A percentile compares a stretch with the other conserved stretches of the same genome.
These are phyloP conservation scores for Protonemura montana DNA, from an alignment of 2,888 invertebrate genomes.

Conservation along the genomic window DNA sequence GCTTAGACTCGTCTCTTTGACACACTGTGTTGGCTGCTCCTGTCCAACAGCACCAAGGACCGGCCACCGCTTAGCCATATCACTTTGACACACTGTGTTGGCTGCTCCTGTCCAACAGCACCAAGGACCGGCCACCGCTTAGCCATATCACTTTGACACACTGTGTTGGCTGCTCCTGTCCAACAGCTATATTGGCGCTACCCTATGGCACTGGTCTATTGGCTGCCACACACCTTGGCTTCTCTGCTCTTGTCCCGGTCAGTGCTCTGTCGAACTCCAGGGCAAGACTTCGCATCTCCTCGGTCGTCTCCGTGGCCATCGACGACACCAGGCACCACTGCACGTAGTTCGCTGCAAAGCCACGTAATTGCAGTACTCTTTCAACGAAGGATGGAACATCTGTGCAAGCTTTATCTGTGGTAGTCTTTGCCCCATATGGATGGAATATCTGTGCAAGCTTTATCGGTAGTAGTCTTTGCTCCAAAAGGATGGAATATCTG, in stretches of 20 bases:
- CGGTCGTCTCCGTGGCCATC: slow-evolving; percentile 64
- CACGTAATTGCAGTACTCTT: slow-evolving; percentile 35
- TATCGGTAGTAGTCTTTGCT: no score
- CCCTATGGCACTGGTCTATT: neutral
- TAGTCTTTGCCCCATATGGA: no score
- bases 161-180: no score
- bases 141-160: neutral
- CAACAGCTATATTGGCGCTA: no score
- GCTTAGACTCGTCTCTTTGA: neutral
- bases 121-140: neutral
- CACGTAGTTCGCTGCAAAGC: slow-evolving; percentile 69
- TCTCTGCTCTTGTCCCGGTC: slow-evolving; percentile 69
- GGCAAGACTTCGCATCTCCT: slow-evolving; percentile 58
- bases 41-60: no score
- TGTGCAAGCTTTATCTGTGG: no score
- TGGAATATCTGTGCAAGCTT: no score
- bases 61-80: neutral
- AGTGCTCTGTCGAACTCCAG: slow-evolving; percentile 72
- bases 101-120: no score
- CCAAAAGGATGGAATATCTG: no score
- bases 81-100: neutral
- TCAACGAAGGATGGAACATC: no score
- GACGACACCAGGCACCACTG: slow-evolving; percentile 76
- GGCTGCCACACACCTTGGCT: slow-evolving; percentile 62
- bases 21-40: neutral